Evolutionary conservation across 2,888 invertebrate species (phyloP).

Genomic region (Conistra vaccinii): DNA sequence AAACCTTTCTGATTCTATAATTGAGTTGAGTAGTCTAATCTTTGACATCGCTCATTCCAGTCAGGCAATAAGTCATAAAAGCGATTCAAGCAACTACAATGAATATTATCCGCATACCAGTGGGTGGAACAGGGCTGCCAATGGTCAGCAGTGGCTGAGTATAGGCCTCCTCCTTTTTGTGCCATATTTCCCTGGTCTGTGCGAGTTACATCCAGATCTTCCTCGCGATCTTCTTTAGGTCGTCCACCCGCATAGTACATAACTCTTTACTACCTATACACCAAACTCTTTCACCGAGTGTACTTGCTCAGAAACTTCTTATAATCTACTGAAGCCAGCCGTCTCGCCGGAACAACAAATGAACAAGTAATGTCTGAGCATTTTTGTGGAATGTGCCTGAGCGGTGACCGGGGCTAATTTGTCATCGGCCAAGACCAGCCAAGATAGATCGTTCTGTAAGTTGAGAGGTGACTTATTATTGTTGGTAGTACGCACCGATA

Average conservation of each 20-base stretch:
- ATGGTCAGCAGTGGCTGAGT: no score
- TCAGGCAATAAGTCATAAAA: neutral
- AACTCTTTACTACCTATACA: neutral
- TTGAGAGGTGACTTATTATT: slow-evolving; percentile 47
- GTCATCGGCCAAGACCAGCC: slow-evolving; percentile 55
- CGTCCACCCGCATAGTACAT: neutral
- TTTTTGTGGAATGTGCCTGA: slow-evolving; percentile 73
- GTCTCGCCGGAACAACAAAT: slow-evolving; percentile 72
- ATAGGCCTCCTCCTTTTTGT: neutral
- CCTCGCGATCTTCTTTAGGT: neutral
- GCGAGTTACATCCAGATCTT: neutral
- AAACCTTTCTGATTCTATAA: neutral
- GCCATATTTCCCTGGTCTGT: neutral
- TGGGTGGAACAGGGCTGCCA: no score
- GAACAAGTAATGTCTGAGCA: slow-evolving; percentile 74
- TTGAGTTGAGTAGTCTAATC: neutral
- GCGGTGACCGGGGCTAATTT: slow-evolving; percentile 66
- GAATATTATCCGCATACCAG: neutral
- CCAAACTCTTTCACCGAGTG: slow-evolving; percentile 14
- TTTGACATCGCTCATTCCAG: neutral
- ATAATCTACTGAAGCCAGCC: slow-evolving; percentile 51
- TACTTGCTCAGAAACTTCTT: slow-evolving; percentile 64
- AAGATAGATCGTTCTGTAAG: slow-evolving; percentile 54
- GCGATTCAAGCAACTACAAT: neutral
- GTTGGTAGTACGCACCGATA: slow-evolving; percentile 7